Evolutionary conservation across 2,797 vertebrate genomes (phyloP).

Genomic region (Spondyliosoma cantharus): DNA sequence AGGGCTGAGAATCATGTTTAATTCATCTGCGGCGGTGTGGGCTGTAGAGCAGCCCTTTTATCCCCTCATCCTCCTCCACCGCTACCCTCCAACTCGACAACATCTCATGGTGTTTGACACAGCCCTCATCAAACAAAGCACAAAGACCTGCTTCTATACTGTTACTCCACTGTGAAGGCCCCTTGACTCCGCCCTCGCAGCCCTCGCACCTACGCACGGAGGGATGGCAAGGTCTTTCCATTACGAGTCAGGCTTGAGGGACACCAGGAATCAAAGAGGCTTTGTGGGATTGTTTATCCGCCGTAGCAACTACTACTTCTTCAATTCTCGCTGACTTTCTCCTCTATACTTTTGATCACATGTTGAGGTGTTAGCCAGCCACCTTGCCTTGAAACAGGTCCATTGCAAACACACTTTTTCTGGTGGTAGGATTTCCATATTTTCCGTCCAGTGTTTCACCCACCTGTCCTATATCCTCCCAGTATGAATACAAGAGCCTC

Average conservation of each 20-base stretch:
- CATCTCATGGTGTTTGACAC: slow-evolving; percentile 62
- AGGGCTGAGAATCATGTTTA: slow-evolving; percentile 45
- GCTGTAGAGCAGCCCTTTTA: slow-evolving; percentile 58
- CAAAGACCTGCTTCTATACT: slow-evolving; percentile 85
- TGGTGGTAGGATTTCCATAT: slow-evolving; percentile 60
- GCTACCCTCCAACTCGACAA: slow-evolving; percentile 49
- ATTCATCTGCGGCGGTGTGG: slow-evolving; percentile 47
- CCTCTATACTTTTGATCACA: slow-evolving; percentile 59
- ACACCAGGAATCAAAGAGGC: slow-evolving; percentile 63
- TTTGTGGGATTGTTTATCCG: slow-evolving; percentile 60
- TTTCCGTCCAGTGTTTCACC: slow-evolving; percentile 46
- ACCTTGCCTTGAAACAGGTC: slow-evolving; percentile 79
- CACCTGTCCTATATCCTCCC: slow-evolving; percentile 50
- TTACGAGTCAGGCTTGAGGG: slow-evolving; percentile 50
- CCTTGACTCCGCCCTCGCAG: slow-evolving; percentile 69
- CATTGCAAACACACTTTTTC: slow-evolving; percentile 70
- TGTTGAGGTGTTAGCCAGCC: slow-evolving; percentile 70
- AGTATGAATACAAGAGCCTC: slow-evolving; percentile 59
- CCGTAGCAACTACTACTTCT: slow-evolving; percentile 66
- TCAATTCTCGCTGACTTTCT: slow-evolving; percentile 54
- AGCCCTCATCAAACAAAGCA: slow-evolving; percentile 81
- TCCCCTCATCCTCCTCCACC: slow-evolving; percentile 27
- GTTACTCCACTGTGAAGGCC: slow-evolving; percentile 85
- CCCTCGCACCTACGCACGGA: slow-evolving; percentile 55
- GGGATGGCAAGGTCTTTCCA: slow-evolving; percentile 64